Evolutionary conservation across 2,113 vertebrate species (phyloP), one percentile per base, ranked within the genome.

Genomic region (Benitochromis conjunctus): DNA sequence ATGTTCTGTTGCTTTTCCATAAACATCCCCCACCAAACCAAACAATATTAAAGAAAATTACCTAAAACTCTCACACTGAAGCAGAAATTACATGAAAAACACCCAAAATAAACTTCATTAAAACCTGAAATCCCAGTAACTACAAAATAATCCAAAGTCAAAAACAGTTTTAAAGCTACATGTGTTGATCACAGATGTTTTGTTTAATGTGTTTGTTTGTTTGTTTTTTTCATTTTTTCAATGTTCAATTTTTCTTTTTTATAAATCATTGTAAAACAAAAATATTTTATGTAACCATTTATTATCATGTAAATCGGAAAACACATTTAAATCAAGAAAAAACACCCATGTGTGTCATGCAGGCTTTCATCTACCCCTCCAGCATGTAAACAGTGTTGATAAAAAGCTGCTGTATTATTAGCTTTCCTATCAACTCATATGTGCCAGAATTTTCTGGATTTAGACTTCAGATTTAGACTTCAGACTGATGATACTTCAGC

Each of bases 371-470:
- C 64, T 79, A 60, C 64, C 58, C 86, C 86, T 89, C 89, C 79
- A 56, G 55, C 86, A 85, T 94, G 93, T 94, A 94, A 95, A 95
- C 93, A 91, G 86, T 92, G 84, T 76, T 82, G 69, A 90, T 29
- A 79, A 84, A 86, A 91, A 93, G 88, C 87, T 88, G 90, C 87
- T 69, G 55, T 55, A 58, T 90, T 78, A 92, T 89, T 84, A 87
- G 53, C 82, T 90, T 57, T 86, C 26, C 71, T 74, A 82, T 64
- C 82, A 79, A 26, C 55, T 46, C 64, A 71, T 24, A 64, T 85
- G 80, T 13, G 5, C 58, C 82, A 55, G 78, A n/a, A 78, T 82
- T 76, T 76, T 76, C 60, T 64, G 71, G 10, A n/a, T 87, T 62
- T 57, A 36, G 53, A 51, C 7, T 21, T 79, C 10, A 55, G 29